Percentiles rank a stretch among this genome's conserved stretches.
These are phyloP conservation scores for Tipula confusa DNA, from an alignment of 2,888 invertebrate genomes.

Conservation along the genomic window DNA sequence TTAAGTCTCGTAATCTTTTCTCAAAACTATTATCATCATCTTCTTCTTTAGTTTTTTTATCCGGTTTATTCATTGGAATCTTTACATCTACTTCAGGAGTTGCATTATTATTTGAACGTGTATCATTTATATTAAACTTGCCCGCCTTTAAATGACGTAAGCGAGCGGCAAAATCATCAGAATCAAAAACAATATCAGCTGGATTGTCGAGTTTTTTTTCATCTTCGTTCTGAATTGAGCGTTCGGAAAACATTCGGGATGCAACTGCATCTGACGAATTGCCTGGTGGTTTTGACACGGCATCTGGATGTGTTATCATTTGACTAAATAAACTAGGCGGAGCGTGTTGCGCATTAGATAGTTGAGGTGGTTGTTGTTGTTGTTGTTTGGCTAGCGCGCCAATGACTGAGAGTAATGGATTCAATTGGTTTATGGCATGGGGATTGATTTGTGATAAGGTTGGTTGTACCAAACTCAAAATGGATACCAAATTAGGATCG, in stretches of 20 bases:
- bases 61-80: not conserved
- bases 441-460: not conserved
- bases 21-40: not conserved
- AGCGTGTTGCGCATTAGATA: not conserved
- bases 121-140: not conserved
- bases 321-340: not conserved
- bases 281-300: not conserved
- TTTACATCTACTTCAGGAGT: not conserved
- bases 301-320: not conserved
- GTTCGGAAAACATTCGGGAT: not conserved
- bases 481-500: constrained; percentile 60
- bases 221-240: not conserved
- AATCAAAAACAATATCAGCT: not conserved
- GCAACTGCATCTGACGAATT: not conserved
- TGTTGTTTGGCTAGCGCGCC: not conserved
- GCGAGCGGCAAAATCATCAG: not conserved
- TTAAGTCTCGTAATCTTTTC: not conserved
- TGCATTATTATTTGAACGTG: not conserved
- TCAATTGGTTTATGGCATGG: not conserved
- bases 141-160: not conserved
- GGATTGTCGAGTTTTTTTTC: not conserved
- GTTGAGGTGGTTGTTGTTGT: not conserved
- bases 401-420: not conserved
- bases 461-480: constrained; percentile 43
- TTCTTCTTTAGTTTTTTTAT: not conserved